Conservation (phyloP, 2,113 vertebrate genomes). For the Butorides virescens region DNA sequence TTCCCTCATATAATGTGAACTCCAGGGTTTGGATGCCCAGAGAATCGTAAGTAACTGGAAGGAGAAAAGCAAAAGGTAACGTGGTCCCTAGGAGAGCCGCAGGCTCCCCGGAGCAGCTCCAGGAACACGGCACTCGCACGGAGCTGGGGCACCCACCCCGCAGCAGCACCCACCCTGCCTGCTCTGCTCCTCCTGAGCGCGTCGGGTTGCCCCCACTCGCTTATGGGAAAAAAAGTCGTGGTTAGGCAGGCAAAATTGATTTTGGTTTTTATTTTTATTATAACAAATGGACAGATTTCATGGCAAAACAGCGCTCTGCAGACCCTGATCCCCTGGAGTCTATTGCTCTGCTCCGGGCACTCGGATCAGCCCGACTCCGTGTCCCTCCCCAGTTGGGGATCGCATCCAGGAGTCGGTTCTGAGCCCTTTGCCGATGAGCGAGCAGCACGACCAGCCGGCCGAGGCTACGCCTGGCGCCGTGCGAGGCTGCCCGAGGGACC, state of each 20-base stretch:
- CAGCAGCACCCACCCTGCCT: background rate
- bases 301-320: background rate
- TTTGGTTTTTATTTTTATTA: background rate
- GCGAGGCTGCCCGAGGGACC: background rate
- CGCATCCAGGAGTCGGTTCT: background rate
- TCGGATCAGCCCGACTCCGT: background rate
- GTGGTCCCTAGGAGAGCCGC: background rate
- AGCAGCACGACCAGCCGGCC: accelerated
- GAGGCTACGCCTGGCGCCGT: no score
- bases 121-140: background rate
- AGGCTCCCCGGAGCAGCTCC: background rate
- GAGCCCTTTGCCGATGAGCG: background rate
- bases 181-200: background rate
- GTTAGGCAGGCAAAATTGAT: background rate
- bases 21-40: conserved; percentile 7
- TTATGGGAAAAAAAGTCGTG: background rate
- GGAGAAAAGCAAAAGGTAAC: background rate
- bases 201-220: background rate
- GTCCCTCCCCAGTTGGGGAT: background rate
- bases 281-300: background rate
- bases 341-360: background rate
- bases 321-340: background rate
- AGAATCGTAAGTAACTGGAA: background rate
- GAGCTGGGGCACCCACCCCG: background rate
- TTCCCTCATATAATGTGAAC: conserved; percentile 22